Base-by-base conservation (phyloP, 2,113 vertebrate species). In the Bungarus multicinctus region DNA sequence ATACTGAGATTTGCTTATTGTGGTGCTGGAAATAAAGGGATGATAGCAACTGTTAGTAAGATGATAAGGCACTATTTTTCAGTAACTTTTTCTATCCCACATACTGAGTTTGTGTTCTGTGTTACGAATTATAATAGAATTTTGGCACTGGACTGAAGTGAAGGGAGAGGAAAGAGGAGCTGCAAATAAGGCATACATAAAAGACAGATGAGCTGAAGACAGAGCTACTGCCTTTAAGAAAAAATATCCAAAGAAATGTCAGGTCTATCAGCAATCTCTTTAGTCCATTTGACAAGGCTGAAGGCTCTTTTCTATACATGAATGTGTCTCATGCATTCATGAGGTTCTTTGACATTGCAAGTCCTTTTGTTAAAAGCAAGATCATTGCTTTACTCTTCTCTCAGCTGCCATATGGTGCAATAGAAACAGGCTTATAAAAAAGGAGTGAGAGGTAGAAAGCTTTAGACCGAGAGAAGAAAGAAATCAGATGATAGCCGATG, bases 391-490 rank as follows among this genome's bases (percentile, higher is more conserved):
- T 97, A 94, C 94, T 94, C 95, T 97, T 95, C 97, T 96, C 98
- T 97, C 98, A 99, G 97, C 98, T 98, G 98, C 99, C 99, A 99
- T 99, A 99, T 99, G 99, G 98, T 98, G 96, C 96, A 4, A 94
- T 89, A 95, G 96, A 95, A 95, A 92, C 94, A 89, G 39, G 87
- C 95, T 96, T 96, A 97, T 95, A 97, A 97, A 95, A 96, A 81
- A 74, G 89, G 96, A 94, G 96, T 7, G 74, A 90, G 94, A 87
- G 89, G 11, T 60, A 5, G 85, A 92, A 45, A 87, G 93, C 39
- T 89, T 57, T 88, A 96, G 94, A 95, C 95, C 87, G 92, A 88
- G 81, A 92, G 94, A 96, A 96, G 96, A 97, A 97, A 96, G 97
- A 95, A 94, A 95, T 91, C 54, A 94, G 96, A 95, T 57, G 9